Percentiles rank a stretch among this genome's conserved stretches.
phyloP scores from a whole-genome alignment of 1,140 invertebrate species.

The Copidosoma floridanum region DNA sequence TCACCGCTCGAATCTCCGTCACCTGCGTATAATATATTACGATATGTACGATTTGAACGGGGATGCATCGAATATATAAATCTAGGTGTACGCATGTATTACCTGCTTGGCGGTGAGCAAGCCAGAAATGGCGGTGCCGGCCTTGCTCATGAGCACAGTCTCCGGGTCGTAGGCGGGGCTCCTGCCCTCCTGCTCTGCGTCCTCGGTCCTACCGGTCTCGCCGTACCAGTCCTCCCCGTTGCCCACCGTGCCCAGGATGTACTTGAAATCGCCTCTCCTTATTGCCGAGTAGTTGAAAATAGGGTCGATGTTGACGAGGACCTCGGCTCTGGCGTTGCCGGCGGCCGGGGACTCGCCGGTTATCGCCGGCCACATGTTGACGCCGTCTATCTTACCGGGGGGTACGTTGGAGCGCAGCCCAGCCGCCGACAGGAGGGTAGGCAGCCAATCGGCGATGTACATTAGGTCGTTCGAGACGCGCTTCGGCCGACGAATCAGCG shows the following conservation, averaged over 20 bases:
- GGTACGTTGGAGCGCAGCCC: slow-evolving; percentile 51
- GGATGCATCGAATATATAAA: no score
- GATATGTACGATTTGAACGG: no score
- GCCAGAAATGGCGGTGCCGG: slow-evolving; percentile 52
- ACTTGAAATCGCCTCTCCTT: slow-evolving; percentile 70
- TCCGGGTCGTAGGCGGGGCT: slow-evolving; percentile 50
- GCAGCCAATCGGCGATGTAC: slow-evolving; percentile 85
- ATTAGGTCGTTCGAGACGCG: slow-evolving; percentile 73
- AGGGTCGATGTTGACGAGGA: slow-evolving; percentile 76
- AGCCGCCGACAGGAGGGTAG: slow-evolving; percentile 70
- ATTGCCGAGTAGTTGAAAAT: slow-evolving; percentile 63
- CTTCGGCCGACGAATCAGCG: slow-evolving; percentile 60
- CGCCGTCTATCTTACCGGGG: slow-evolving; percentile 69
- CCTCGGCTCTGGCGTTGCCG: slow-evolving; percentile 61
- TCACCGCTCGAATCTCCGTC: background rate
- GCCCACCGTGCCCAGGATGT: slow-evolving; percentile 63
- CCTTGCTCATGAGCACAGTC: slow-evolving; percentile 55
- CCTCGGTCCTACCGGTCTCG: slow-evolving; percentile 49
- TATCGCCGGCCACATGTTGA: slow-evolving; percentile 69
- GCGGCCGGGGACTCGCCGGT: slow-evolving; percentile 54
- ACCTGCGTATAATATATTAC: background rate
- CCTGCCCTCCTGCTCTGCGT: slow-evolving; percentile 17
- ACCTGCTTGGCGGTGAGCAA: slow-evolving; percentile 49
- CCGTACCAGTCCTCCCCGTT: slow-evolving; percentile 62
- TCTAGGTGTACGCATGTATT: no score